A percentile compares a stretch with the other conserved stretches of the same genome.
Evolutionary conservation across 2,888 invertebrate genomes (phyloP).

Genomic region (Noctua janthe): DNA sequence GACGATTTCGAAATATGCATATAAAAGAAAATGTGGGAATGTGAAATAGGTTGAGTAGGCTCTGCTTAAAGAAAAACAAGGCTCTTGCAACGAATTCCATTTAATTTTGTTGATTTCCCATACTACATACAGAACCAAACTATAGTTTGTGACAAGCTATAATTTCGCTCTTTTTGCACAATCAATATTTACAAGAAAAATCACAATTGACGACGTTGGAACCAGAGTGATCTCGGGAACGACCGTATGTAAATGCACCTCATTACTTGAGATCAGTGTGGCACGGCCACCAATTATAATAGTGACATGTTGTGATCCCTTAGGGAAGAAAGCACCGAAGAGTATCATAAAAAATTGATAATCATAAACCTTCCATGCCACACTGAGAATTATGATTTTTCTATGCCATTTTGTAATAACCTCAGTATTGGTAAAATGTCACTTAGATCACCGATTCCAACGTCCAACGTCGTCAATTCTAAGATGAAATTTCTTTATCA

Average conservation of each 20-base stretch:
- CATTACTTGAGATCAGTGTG: too few species aligned
- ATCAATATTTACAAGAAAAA: slow-evolving; percentile 3
- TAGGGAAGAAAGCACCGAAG: too few species aligned
- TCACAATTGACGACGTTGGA: background rate
- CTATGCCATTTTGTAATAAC: too few species aligned
- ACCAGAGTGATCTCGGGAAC: too few species aligned
- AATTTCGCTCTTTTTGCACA: background rate
- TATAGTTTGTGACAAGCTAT: background rate
- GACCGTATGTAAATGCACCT: too few species aligned
- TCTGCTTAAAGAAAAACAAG: background rate
- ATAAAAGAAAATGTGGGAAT: slow-evolving; percentile 6
- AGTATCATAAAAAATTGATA: too few species aligned
- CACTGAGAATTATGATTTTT: too few species aligned
- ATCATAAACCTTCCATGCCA: too few species aligned
- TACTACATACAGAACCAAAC: slow-evolving; percentile 7
- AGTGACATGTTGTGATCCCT: too few species aligned
- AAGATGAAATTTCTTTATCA: slow-evolving; percentile 5
- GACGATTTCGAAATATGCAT: slow-evolving; percentile 16
- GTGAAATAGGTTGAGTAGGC: slow-evolving; percentile 1
- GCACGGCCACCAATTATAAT: too few species aligned
- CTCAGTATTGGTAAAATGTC: too few species aligned
- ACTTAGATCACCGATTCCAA: too few species aligned
- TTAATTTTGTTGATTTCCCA: slow-evolving; percentile 5
- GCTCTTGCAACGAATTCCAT: background rate
- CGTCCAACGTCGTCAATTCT: background rate